These are phyloP conservation scores for Micrasema longulum DNA, from an alignment of 1,140 invertebrate species.

Conservation along the genomic window DNA sequence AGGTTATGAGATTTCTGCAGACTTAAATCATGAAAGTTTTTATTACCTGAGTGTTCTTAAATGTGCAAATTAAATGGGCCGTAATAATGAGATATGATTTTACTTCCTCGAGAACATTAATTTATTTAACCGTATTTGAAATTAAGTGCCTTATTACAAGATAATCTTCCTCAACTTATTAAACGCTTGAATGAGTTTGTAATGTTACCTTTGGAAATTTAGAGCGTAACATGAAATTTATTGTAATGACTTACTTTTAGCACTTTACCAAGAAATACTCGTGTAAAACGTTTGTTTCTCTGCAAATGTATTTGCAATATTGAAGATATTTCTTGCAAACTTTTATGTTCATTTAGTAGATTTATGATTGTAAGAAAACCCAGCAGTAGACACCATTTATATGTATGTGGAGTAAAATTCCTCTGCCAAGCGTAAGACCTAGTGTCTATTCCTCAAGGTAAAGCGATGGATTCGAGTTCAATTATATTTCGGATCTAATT, in stretches of 20 bases:
- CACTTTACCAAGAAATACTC: slow-evolving; percentile 3
- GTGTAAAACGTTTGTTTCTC: too few species aligned
- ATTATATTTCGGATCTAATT: too few species aligned
- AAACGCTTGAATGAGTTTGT: slow-evolving; percentile 44
- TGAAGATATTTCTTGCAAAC: too few species aligned
- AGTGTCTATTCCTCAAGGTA: too few species aligned
- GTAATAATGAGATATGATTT: slow-evolving; percentile 55
- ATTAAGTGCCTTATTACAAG: slow-evolving; percentile 53
- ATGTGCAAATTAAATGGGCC: slow-evolving; percentile 54
- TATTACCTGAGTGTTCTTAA: slow-evolving; percentile 54
- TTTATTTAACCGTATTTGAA: slow-evolving; percentile 52
- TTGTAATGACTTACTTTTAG: slow-evolving; percentile 13
- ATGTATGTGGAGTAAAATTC: too few species aligned
- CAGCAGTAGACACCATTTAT: too few species aligned
- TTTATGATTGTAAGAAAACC: too few species aligned
- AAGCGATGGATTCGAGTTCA: too few species aligned
- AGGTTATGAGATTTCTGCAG: slow-evolving; percentile 36
- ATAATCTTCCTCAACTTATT: slow-evolving; percentile 49
- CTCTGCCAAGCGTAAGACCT: too few species aligned
- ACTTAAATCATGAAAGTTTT: slow-evolving; percentile 52
- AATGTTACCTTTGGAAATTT: slow-evolving; percentile 32
- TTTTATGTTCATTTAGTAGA: too few species aligned
- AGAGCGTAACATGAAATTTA: too few species aligned
- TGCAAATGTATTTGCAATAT: too few species aligned
- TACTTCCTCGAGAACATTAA: slow-evolving; percentile 48